Evolutionary conservation across 2,888 invertebrate species (phyloP), one percentile per base, ranked within the genome.

Genomic region (Dorcus parallelipipedus): DNA sequence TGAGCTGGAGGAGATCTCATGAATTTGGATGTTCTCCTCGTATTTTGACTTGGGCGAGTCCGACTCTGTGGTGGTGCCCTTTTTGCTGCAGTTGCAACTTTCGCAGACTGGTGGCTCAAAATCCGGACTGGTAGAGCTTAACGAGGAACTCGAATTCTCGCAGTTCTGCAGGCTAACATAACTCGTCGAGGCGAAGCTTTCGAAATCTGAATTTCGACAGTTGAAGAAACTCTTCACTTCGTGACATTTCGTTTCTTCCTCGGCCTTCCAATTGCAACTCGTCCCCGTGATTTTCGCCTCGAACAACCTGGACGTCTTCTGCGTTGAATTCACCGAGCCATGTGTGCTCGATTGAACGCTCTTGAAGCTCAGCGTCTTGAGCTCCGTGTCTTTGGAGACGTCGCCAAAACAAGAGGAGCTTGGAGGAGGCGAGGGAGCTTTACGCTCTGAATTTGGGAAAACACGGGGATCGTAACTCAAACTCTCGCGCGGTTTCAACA

Each of bases 1-100:
- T 45, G 84, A 84, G 67, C 84, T 85, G 1, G 87, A 86, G 1
- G 86, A 86, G 14, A 87, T 84, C 73, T 87, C 87, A 73, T 87
- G 83, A 63, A 87, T 87, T 76, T 87, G 87, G 45, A 87, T 86
- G 48, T 68, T 70, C 59, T 67, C 69, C 39, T 64, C 62, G 8
- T 51, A 51, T 6, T 55, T 52, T 7, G 38, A 8, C 9, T 9
- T 20, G 0, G 47, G n/a, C 9, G 53, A 45, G 9, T 14, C 45
- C 43, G 20, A 14, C 10, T 54, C 45, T 3, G 53, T 17, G 47
- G 23, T 26, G 47, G 23, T 38, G 42, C 43, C 9, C 42, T 33
- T 20, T 33, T 23, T 14, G 17, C 39, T 48, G 26, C 45, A 8
- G 40, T 14, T 47, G 17, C 52, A 10, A 9, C 5, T 3, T 10